Evolutionary conservation across 92 coral and sea anemone genomes (phyloP).

Genomic region (Phenganax subtilis): DNA sequence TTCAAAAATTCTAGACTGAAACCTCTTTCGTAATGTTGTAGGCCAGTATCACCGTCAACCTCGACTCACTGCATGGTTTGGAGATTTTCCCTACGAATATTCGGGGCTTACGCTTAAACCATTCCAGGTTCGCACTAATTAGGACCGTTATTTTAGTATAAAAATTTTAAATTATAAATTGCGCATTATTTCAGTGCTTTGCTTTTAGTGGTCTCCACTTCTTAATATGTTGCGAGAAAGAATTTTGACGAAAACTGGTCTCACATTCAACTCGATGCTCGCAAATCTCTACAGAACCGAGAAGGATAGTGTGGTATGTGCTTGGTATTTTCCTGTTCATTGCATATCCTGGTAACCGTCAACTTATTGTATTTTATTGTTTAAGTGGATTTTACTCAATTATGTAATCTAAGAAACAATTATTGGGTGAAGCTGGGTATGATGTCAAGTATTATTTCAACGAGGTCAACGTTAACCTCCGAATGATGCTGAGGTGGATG

Average conservation of each 20-base stretch:
- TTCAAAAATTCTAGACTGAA: too few species aligned
- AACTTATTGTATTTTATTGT: too few species aligned
- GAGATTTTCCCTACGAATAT: constrained; percentile 75
- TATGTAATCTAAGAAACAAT: too few species aligned
- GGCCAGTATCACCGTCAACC: constrained; percentile 75
- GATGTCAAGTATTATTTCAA: too few species aligned
- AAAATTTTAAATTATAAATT: neutral
- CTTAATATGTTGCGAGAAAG: constrained; percentile 59
- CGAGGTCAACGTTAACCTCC: too few species aligned
- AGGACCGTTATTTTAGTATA: neutral
- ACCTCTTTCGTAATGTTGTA: neutral
- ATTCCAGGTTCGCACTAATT: constrained; percentile 50
- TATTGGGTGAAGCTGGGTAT: too few species aligned
- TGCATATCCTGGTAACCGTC: too few species aligned
- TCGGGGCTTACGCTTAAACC: constrained; percentile 66
- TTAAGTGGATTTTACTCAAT: too few species aligned
- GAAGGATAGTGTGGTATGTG: constrained; percentile 76
- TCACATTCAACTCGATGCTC: constrained; percentile 66
- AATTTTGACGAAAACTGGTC: constrained; percentile 53
- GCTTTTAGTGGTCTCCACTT: constrained; percentile 65
- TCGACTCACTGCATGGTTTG: constrained; percentile 84
- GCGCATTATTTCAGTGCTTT: neutral
- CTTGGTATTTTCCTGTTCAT: neutral
- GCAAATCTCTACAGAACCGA: constrained; percentile 74
- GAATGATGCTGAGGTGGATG: too few species aligned